Evolutionary conservation across 1,140 invertebrate species (phyloP).

Genomic region (Bombus superbus): DNA sequence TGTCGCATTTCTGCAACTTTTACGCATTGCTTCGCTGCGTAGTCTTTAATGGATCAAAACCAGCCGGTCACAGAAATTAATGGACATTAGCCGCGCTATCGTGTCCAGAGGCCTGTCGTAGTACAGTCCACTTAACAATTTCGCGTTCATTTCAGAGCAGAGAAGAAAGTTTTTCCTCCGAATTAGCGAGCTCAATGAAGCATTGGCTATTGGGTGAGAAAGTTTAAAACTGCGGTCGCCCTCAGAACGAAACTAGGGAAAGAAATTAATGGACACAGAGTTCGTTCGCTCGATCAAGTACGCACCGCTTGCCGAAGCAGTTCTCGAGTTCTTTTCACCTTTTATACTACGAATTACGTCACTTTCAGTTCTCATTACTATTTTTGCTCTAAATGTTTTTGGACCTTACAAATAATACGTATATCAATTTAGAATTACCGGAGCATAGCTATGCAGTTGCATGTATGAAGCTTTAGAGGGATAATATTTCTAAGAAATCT

Average conservation of each 20-base stretch:
- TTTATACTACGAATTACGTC: no score
- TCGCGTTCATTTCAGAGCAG: neutral
- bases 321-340: neutral
- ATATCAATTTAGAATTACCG: neutral
- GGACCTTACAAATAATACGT: neutral
- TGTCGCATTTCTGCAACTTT: neutral
- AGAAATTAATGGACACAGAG: slow-evolving; percentile 28
- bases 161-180: slow-evolving; percentile 13
- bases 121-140: neutral
- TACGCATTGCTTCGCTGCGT: neutral
- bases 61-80: slow-evolving; percentile 15
- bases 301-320: neutral
- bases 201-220: slow-evolving; percentile 14
- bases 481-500: no score
- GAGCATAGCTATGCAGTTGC: neutral
- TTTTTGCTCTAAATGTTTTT: no score
- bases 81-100: neutral
- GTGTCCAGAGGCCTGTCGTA: neutral
- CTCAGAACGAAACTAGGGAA: neutral
- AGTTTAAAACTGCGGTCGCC: slow-evolving; percentile 6
- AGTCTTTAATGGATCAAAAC: neutral
- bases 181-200: slow-evolving; percentile 1
- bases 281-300: neutral
- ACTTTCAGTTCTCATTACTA: no score
- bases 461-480: no score